A percentile compares a stretch with the other conserved stretches of the same genome.
Evolutionary conservation across 2,888 invertebrate species (phyloP).

Genomic region (Hermaeophaga mercurialis): DNA sequence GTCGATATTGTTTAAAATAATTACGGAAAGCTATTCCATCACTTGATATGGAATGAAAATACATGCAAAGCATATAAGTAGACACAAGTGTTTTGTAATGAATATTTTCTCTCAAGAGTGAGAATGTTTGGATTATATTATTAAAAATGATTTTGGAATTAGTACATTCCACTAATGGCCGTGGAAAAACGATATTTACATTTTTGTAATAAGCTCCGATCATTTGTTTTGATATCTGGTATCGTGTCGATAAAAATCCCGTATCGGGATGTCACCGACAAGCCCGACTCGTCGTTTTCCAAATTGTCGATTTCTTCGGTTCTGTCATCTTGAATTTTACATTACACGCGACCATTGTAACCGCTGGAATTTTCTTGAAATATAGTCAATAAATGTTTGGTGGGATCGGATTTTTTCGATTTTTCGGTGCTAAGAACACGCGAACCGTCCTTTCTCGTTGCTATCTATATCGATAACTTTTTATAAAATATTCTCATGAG

Average conservation of each 20-base stretch:
- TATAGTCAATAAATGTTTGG: constrained; percentile 17
- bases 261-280: constrained; percentile 41
- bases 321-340: constrained; percentile 24
- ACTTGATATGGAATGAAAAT: too few species aligned
- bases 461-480: neutral
- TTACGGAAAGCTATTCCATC: too few species aligned
- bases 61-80: too few species aligned
- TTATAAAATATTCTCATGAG: neutral
- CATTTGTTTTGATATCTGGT: constrained; percentile 18
- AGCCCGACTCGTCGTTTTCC: constrained; percentile 22
- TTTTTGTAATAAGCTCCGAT: neutral
- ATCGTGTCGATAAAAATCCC: constrained; percentile 36
- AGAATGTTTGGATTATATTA: too few species aligned
- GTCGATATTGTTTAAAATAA: too few species aligned
- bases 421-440: constrained; percentile 1
- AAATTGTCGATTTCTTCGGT: constrained; percentile 30
- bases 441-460: neutral
- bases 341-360: constrained; percentile 31
- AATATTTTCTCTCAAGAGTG: too few species aligned
- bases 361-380: constrained; percentile 13
- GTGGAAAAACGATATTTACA: too few species aligned
- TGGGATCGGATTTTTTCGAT: neutral
- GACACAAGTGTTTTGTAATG: too few species aligned
- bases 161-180: too few species aligned
- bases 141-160: too few species aligned